Evolutionary conservation across 1,140 invertebrate genomes (phyloP).

Genomic region (Littorina saxatilis): DNA sequence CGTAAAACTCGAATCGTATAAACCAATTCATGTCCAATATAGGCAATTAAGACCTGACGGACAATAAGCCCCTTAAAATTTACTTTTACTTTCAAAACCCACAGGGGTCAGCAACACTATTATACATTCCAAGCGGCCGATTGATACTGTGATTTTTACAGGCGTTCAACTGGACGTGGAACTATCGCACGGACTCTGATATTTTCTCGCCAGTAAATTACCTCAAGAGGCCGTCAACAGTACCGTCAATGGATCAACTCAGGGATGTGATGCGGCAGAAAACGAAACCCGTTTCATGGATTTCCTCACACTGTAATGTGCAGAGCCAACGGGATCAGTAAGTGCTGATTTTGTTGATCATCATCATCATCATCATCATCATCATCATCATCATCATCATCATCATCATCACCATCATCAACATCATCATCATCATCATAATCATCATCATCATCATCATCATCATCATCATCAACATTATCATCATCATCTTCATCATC

Average conservation of each 20-base stretch:
- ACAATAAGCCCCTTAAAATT: no score
- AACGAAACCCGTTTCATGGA: background rate
- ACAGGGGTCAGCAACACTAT: no score
- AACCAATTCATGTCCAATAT: no score
- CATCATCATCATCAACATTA: background rate
- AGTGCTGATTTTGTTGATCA: no score
- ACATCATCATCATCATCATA: no score
- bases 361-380: constrained; percentile 10
- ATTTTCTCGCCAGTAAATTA: background rate
- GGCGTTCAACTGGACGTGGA: background rate
- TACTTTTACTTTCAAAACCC: no score
- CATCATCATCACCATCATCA: constrained; percentile 10
- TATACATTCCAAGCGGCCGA: no score
- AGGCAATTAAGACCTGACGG: no score
- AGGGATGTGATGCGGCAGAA: background rate
- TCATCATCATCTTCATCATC: constrained; percentile 6
- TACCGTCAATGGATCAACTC: background rate
- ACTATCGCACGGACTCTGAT: background rate
- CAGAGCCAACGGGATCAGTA: background rate
- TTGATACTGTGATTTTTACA: no score
- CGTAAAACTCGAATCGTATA: no score
- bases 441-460: no score
- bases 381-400: constrained; percentile 10
- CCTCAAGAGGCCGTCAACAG: background rate
- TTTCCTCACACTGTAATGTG: background rate